These are phyloP conservation scores for Campodea augens DNA, from an alignment of 1,140 invertebrate species.

Conservation along the genomic window DNA sequence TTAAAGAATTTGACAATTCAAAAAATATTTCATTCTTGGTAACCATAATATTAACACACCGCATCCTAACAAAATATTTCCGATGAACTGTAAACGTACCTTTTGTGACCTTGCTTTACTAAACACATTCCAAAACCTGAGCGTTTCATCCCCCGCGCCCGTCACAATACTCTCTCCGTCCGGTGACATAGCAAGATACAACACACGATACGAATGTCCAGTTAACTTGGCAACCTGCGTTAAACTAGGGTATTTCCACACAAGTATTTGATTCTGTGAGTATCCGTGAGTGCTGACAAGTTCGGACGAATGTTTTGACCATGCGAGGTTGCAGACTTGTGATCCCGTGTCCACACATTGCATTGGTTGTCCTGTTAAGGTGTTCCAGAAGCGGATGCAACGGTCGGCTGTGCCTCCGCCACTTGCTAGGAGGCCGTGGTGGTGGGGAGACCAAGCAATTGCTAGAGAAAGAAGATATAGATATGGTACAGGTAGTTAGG, in stretches of 20 bases:
- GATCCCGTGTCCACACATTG: conserved; percentile 98
- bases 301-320: conserved; percentile 97
- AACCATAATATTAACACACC: neutral
- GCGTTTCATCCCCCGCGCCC: conserved; percentile 95
- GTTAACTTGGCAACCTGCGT: conserved; percentile 95
- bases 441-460: conserved; percentile 98
- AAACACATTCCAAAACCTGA: conserved; percentile 99
- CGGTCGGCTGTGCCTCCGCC: conserved; percentile 96
- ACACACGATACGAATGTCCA: conserved; percentile 90
- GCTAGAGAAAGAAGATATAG: too few species aligned
- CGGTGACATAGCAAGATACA: conserved; percentile 94
- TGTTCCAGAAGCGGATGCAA: conserved; percentile 99
- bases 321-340: conserved; percentile 94
- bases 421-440: conserved; percentile 90
- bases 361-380: conserved; percentile 95
- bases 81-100: too few species aligned
- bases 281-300: conserved; percentile 98
- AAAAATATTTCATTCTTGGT: neutral
- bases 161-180: conserved; percentile 99
- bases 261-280: conserved; percentile 96
- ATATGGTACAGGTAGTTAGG: too few species aligned
- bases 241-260: conserved; percentile 98
- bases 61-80: too few species aligned
- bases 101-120: conserved; percentile 86
- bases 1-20: neutral